Conservation (phyloP, 2,888 invertebrate species). For the Melikaiella ostensackeni region DNA sequence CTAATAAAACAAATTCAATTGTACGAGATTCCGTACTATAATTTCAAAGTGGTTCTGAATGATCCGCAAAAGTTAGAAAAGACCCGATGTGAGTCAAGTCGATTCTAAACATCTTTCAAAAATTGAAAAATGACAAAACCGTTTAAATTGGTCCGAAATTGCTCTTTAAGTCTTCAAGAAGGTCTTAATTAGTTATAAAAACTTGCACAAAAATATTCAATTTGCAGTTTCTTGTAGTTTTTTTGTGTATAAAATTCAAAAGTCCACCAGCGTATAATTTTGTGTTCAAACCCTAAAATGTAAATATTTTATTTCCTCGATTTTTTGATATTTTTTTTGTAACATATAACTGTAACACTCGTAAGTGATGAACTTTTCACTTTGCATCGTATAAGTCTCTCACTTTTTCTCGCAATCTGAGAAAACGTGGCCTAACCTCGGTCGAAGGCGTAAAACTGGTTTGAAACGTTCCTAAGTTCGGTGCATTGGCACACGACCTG, state of each 20-base stretch:
- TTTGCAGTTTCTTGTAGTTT: no score
- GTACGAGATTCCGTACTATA: no score
- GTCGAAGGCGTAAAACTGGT: slow-evolving; percentile 41
- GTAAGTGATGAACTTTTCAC: slow-evolving; percentile 4
- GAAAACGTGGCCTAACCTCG: slow-evolving; percentile 19
- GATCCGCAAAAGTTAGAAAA: no score
- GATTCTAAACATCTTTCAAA: no score
- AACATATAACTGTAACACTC: background rate
- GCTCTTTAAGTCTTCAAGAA: no score
- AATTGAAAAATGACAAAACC: no score
- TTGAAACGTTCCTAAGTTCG: slow-evolving; percentile 43
- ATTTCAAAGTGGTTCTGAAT: no score
- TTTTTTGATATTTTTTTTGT: background rate
- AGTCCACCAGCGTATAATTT: background rate
- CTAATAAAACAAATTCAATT: no score
- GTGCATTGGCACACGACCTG: slow-evolving; percentile 31
- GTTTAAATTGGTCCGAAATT: no score
- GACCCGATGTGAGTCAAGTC: no score
- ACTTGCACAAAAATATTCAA: no score
- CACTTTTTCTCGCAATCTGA: slow-evolving; percentile 21
- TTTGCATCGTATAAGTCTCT: slow-evolving; percentile 1
- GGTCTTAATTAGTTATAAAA: no score
- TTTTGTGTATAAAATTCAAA: background rate
- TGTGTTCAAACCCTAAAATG: background rate
- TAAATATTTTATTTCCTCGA: background rate